These are phyloP conservation scores for Masticophis lateralis DNA, from an alignment of 2,797 vertebrate species.

Conservation along the genomic window DNA sequence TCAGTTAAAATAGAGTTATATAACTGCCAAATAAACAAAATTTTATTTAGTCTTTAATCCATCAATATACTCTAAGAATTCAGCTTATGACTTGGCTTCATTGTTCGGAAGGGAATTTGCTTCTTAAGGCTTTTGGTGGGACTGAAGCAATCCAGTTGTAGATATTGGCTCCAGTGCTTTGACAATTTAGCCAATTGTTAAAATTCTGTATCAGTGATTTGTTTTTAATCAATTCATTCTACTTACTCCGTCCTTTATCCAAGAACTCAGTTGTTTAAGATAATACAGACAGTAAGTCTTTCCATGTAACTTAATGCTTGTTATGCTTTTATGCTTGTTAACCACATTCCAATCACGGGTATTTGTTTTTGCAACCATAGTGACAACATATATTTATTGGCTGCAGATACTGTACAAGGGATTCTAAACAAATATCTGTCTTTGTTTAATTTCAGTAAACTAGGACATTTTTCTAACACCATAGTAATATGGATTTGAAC, in stretches of 20 bases:
- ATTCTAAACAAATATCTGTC: slow-evolving; percentile 49
- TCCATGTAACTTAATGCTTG: slow-evolving; percentile 34
- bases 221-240: slow-evolving; percentile 29
- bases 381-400: slow-evolving; percentile 61
- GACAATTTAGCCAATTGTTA: slow-evolving; percentile 34
- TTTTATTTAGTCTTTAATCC: background rate
- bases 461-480: slow-evolving; percentile 23
- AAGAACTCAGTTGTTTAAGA: slow-evolving; percentile 36
- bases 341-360: slow-evolving; percentile 32
- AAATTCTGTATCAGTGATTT: slow-evolving; percentile 24
- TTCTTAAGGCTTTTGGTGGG: slow-evolving; percentile 27
- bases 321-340: slow-evolving; percentile 35
- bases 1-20: background rate
- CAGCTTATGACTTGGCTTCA: slow-evolving; percentile 6
- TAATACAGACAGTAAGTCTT: slow-evolving; percentile 39
- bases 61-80: background rate
- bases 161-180: slow-evolving; percentile 11
- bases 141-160: slow-evolving; percentile 22
- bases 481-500: slow-evolving; percentile 41
- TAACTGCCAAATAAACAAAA: background rate
- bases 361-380: slow-evolving; percentile 65
- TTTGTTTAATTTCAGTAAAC: slow-evolving; percentile 52
- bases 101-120: background rate
- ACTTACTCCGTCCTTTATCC: slow-evolving; percentile 18
- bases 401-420: slow-evolving; percentile 20